Base-by-base conservation (phyloP, 1,140 invertebrate genomes). In the Drosophila busckii region DNA sequence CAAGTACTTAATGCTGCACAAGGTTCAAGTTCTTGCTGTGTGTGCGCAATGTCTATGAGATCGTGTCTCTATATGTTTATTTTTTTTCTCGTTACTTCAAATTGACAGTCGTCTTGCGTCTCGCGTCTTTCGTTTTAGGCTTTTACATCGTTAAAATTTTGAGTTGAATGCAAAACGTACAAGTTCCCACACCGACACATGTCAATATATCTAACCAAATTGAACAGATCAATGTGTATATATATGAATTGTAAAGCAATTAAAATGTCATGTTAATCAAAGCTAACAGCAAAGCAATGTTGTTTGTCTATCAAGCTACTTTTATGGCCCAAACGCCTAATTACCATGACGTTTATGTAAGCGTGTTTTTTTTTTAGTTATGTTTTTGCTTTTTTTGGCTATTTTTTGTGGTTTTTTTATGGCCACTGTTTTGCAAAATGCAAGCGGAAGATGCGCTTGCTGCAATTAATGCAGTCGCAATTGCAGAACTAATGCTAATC, bases 181-280 rank as follows among this genome's bases (percentile, higher is more conserved):
- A 50, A 65, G 58, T 73, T 75, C 70, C 70, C 70, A 75, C 70
- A 60, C 41, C 59, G 42, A 42, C 48, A 52, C 50, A 25, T 67
- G 54, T 82, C 69, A 75, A 49, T 69, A 32, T 45, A 44, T 13
- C 35, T 55, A 40, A n/a, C 44, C 54, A 45, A 65, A 50, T 61
- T 61, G 37, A 46, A 70, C 16, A 28, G 26, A 25, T 44, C 20
- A 10, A 15, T 2, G 6, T 2, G 23, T 34, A 32, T 40, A 8
- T 23, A 13, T 22, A 28, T 48, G 23, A 20, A 19, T 34, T 19
- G 61, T 54, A 37, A 34, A 22, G 28, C 75, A 82, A 82, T 80
- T 75, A 82, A 80, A 82, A 80, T 80, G 60, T 55, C 75, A 66
- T 38, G 75, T 82, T 75, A 78, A 78, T 78, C 73, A 76, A 64